These are phyloP conservation scores for Menura novaehollandiae DNA, from an alignment of 2,113 vertebrate genomes.

Conservation along the genomic window DNA sequence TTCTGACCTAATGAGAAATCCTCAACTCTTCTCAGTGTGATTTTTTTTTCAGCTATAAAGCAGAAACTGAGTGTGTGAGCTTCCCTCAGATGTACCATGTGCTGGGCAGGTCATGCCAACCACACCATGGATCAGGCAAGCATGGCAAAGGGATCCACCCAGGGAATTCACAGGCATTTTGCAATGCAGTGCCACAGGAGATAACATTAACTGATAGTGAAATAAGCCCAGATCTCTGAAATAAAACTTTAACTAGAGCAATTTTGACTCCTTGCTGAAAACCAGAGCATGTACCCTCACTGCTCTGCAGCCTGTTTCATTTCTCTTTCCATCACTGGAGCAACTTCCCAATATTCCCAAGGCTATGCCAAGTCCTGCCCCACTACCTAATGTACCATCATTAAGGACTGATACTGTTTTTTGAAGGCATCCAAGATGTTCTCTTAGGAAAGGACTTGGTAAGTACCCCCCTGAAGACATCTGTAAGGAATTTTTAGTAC, in stretches of 20 bases:
- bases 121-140: neutral
- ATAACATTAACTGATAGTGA: neutral
- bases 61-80: neutral
- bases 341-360: neutral
- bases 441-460: neutral
- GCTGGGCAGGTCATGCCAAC: neutral
- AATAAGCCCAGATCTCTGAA: neutral
- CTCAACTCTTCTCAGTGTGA: neutral
- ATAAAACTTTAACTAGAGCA: neutral
- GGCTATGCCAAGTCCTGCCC: neutral
- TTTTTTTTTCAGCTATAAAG: neutral
- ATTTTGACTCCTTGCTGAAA: neutral
- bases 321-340: neutral
- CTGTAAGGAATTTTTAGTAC: constrained; percentile 15
- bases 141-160: neutral
- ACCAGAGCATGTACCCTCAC: neutral
- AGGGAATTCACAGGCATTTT: neutral
- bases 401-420: neutral
- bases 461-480: neutral
- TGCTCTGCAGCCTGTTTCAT: neutral
- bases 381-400: neutral
- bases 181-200: neutral
- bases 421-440: neutral
- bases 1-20: neutral
- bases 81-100: neutral